A percentile compares a stretch with the other conserved stretches of the same genome.
Evolutionary conservation across 1,140 invertebrate species (phyloP).

Genomic region (Armadillidium nasatum): DNA sequence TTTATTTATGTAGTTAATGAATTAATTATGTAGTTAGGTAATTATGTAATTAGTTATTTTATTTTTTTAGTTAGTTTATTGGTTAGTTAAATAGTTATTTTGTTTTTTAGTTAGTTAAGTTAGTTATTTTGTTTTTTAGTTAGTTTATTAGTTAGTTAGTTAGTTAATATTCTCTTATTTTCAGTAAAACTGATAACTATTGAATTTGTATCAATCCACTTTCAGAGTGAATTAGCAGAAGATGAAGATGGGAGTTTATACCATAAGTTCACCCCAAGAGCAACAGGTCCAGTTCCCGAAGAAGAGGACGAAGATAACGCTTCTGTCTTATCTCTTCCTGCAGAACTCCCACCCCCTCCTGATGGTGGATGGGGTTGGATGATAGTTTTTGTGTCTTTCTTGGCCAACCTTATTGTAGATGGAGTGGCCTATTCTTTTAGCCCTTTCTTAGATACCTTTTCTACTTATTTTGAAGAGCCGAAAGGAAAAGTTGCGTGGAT

Average conservation of each 20-base stretch:
- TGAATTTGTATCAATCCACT: background rate
- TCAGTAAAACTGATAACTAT: no score
- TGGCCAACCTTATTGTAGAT: constrained; percentile 98
- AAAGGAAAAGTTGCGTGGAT: constrained; percentile 85
- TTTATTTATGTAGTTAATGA: no score
- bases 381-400: constrained; percentile 90
- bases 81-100: no score
- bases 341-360: constrained; percentile 40
- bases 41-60: no score
- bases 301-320: background rate
- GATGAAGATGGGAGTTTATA: background rate
- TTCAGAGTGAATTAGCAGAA: background rate
- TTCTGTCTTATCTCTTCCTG: constrained; percentile 24
- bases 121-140: no score
- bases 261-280: background rate
- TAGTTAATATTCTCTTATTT: no score
- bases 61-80: no score
- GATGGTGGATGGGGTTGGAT: constrained; percentile 61
- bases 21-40: no score
- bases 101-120: no score
- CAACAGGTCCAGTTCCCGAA: background rate
- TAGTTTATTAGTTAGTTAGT: no score
- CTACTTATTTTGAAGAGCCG: constrained; percentile 73
- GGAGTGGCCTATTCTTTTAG: constrained; percentile 93
- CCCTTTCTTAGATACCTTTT: constrained; percentile 76